These are phyloP conservation scores for Heterodera schachtii DNA, from an alignment of 1,140 invertebrate species.

Conservation along the genomic window DNA sequence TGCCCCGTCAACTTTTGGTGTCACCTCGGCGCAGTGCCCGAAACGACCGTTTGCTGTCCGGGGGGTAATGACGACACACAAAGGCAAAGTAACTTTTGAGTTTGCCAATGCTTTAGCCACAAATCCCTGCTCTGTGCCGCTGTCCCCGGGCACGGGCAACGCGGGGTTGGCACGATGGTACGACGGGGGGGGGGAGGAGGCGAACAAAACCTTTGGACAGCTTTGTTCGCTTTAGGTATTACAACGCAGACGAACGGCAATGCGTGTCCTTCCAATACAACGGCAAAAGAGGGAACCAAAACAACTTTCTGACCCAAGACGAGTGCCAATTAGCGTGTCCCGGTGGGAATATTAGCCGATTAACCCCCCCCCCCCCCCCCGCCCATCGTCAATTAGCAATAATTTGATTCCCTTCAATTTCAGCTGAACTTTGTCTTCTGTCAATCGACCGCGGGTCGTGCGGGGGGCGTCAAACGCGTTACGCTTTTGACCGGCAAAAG, in stretches of 20 bases:
- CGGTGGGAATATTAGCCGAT: conserved; percentile 44
- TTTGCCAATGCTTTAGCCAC: conserved; percentile 49
- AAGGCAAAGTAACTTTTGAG: neutral
- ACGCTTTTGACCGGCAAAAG: conserved; percentile 62
- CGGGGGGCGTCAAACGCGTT: conserved; percentile 58
- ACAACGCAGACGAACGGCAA: conserved; percentile 73
- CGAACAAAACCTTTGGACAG: too few species aligned
- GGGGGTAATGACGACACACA: conserved; percentile 43
- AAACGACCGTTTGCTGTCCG: conserved; percentile 65
- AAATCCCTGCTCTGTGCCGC: conserved; percentile 64
- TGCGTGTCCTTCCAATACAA: conserved; percentile 79
- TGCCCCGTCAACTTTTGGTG: conserved; percentile 66
- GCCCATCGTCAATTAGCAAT: conserved; percentile 14
- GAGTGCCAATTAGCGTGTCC: conserved; percentile 79
- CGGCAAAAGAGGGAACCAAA: conserved; percentile 83
- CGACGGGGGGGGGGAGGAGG: too few species aligned
- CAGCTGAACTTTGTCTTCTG: conserved; percentile 61
- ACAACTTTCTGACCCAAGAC: conserved; percentile 79
- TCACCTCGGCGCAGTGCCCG: conserved; percentile 63
- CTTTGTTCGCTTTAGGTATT: conserved; percentile 70
- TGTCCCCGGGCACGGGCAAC: conserved; percentile 65
- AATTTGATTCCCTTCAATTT: neutral
- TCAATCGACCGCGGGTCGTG: conserved; percentile 63
- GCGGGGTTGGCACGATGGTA: conserved; percentile 55
- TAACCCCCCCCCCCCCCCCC: conserved; percentile 33